Percentiles rank a stretch among this genome's conserved stretches.
Conservation (phyloP, 2,113 vertebrate species). For the Gavialis gangeticus region DNA sequence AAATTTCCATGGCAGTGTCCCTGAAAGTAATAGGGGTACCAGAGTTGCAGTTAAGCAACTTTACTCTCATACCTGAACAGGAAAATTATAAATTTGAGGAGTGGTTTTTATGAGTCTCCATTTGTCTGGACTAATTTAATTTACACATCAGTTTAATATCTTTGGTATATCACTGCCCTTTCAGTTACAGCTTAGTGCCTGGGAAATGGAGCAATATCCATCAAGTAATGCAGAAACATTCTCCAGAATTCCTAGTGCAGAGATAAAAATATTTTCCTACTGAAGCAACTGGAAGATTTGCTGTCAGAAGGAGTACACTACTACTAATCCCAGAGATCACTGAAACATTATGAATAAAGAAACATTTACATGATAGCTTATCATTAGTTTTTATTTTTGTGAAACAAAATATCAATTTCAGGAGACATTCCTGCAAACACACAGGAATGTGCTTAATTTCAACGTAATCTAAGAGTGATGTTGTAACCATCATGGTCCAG, state of each 20-base stretch:
- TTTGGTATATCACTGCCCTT: neutral
- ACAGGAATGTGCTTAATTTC: rapidly evolving
- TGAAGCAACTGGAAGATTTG: neutral
- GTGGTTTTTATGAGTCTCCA: neutral
- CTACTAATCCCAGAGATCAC: neutral
- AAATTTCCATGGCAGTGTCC: slow-evolving; percentile 28
- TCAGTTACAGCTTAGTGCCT: rapidly evolving
- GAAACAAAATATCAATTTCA: neutral
- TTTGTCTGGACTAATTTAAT: neutral
- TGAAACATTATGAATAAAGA: neutral
- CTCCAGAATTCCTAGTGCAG: neutral
- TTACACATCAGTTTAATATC: neutral
- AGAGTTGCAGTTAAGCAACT: slow-evolving; percentile 15
- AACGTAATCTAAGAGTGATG: neutral
- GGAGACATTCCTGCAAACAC: rapidly evolving
- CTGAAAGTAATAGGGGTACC: slow-evolving; percentile 4
- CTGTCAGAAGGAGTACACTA: neutral
- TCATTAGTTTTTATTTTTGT: neutral
- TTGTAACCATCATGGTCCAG: no score
- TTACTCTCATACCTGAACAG: neutral
- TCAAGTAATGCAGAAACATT: neutral
- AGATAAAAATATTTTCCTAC: neutral
- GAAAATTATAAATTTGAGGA: slow-evolving; percentile 10
- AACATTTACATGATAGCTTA: neutral
- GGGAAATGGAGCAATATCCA: neutral